These are phyloP conservation scores for Archips xylosteana DNA, from an alignment of 2,888 invertebrate genomes.

Conservation along the genomic window DNA sequence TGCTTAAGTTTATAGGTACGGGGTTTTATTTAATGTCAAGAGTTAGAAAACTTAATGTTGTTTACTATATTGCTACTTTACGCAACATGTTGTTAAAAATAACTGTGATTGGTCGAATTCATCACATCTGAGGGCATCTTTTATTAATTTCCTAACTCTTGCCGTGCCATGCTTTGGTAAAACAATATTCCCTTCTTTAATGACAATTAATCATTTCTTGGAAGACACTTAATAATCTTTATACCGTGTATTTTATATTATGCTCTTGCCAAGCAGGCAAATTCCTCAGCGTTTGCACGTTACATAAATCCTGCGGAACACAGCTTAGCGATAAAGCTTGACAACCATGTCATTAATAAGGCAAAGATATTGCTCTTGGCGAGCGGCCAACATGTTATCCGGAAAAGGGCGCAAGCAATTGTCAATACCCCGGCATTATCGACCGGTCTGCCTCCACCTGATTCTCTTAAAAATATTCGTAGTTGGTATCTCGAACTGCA, in stretches of 20 bases:
- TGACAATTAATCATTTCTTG: neutral
- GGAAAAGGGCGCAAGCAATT: constrained; percentile 57
- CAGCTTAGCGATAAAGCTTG: constrained; percentile 53
- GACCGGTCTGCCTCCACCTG: constrained; percentile 54
- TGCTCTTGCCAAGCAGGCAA: constrained; percentile 1
- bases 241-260: constrained; percentile 1
- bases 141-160: neutral
- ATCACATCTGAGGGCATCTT: neutral
- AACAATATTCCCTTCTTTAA: neutral
- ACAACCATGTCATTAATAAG: constrained; percentile 59
- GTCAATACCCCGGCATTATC: constrained; percentile 73
- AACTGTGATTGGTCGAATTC: neutral
- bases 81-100: neutral
- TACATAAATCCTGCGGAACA: constrained; percentile 32
- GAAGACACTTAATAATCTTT: constrained; percentile 14
- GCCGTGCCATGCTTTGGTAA: neutral
- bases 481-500: neutral
- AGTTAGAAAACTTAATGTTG: neutral
- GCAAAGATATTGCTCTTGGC: constrained; percentile 67
- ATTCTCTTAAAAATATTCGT: constrained; percentile 45
- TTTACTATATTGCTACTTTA: neutral
- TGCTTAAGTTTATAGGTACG: neutral
- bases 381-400: constrained; percentile 57
- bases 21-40: neutral
- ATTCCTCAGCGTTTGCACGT: constrained; percentile 22